These are phyloP conservation scores for Aurelia aurita DNA, from an alignment of 30 jellyfish, hydroid and myxozoan species.

Conservation along the genomic window DNA sequence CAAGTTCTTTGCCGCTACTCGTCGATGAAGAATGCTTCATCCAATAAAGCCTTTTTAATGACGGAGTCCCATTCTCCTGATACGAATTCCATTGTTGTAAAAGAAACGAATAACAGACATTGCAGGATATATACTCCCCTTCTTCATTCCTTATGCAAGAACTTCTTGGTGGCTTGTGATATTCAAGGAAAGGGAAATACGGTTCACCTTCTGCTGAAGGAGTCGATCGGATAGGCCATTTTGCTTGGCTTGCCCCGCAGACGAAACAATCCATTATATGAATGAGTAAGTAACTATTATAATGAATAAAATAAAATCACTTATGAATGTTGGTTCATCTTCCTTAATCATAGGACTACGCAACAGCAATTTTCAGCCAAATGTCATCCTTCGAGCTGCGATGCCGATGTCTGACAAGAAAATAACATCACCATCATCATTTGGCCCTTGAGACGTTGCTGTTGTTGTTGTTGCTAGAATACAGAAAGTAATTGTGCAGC, in stretches of 20 bases:
- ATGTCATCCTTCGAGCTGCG: too few relatives aligned
- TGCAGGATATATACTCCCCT: slow-evolving; percentile 64
- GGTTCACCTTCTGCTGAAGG: slow-evolving; percentile 60
- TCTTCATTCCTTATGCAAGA: slow-evolving; percentile 15
- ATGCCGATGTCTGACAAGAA: too few relatives aligned
- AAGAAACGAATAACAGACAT: slow-evolving; percentile 83
- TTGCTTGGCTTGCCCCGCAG: slow-evolving; percentile 81
- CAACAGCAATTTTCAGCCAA: too few relatives aligned
- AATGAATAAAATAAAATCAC: too few relatives aligned
- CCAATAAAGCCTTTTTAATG: slow-evolving; percentile 81
- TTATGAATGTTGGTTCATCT: too few relatives aligned
- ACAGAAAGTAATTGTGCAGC: too few relatives aligned
- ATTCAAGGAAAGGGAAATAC: slow-evolving; percentile 82
- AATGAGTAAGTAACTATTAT: too few relatives aligned
- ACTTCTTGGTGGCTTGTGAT: slow-evolving; percentile 74
- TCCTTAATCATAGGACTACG: too few relatives aligned
- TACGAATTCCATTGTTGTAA: slow-evolving; percentile 91
- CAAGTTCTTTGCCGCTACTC: background rate
- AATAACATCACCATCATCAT: too few relatives aligned
- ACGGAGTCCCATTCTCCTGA: slow-evolving; percentile 75
- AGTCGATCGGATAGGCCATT: slow-evolving; percentile 71
- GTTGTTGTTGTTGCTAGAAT: too few relatives aligned
- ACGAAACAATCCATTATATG: slow-evolving; percentile 61
- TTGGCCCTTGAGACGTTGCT: too few relatives aligned
- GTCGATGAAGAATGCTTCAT: slow-evolving; percentile 31